Percentiles rank a stretch among this genome's conserved stretches.
These are phyloP conservation scores for Drosophila ficusphila DNA, from an alignment of 1,140 invertebrate genomes.

Conservation along the genomic window DNA sequence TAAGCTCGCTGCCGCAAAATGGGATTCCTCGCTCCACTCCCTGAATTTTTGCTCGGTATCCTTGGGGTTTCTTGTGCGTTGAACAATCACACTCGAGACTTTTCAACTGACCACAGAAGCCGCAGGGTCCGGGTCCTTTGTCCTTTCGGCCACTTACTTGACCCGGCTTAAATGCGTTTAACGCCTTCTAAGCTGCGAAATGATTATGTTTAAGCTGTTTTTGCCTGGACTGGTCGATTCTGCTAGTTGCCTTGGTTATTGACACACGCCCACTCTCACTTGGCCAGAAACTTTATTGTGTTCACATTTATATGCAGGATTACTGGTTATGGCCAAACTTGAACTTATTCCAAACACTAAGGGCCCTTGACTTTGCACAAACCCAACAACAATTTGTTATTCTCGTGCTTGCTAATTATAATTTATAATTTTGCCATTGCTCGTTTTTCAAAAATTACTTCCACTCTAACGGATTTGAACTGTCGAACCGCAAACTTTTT, in stretches of 20 bases:
- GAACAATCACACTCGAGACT: slow-evolving; percentile 1
- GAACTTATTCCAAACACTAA: background rate
- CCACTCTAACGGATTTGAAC: slow-evolving; percentile 1
- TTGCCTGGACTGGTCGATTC: slow-evolving; percentile 1
- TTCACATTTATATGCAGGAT: slow-evolving; percentile 43
- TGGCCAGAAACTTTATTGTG: slow-evolving; percentile 27
- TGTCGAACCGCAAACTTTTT: background rate
- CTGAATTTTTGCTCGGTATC: background rate
- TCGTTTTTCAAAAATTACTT: slow-evolving; percentile 9
- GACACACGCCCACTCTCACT: slow-evolving; percentile 36
- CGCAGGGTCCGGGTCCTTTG: slow-evolving; percentile 36
- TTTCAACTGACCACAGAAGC: slow-evolving; percentile 10
- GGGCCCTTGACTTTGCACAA: background rate
- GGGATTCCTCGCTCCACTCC: background rate
- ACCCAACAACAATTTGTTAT: background rate
- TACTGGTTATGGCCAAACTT: slow-evolving; percentile 47
- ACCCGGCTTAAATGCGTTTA: slow-evolving; percentile 61
- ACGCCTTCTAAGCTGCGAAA: slow-evolving; percentile 72
- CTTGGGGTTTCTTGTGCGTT: slow-evolving; percentile 23
- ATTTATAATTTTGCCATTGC: background rate
- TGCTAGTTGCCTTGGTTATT: slow-evolving; percentile 60
- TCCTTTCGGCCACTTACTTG: slow-evolving; percentile 54
- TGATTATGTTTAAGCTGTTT: slow-evolving; percentile 64
- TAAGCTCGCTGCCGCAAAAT: background rate
- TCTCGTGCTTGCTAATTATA: background rate